Conservation (phyloP, 2,113 vertebrate species). For the Hirundichthys speculiger region DNA sequence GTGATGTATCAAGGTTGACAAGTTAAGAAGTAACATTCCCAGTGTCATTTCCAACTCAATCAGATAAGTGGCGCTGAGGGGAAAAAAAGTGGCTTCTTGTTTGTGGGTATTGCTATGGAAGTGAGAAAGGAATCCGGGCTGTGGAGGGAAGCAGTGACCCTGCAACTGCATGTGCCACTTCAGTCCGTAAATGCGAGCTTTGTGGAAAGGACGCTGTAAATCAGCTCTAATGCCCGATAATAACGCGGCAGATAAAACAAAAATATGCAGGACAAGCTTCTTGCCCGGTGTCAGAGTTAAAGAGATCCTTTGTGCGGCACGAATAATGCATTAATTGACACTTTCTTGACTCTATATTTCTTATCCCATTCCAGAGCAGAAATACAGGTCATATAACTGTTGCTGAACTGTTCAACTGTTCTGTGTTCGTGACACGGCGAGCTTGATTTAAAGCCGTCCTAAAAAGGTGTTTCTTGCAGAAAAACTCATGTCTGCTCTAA, state of each 20-base stretch:
- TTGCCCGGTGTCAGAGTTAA: constrained; percentile 53
- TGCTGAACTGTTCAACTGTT: constrained; percentile 40
- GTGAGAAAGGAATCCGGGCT: constrained; percentile 65
- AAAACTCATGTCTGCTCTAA: no score
- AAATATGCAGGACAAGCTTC: constrained; percentile 56
- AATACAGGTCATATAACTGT: constrained; percentile 52
- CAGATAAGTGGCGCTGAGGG: constrained; percentile 54
- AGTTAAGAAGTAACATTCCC: constrained; percentile 24
- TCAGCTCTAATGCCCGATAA: constrained; percentile 66
- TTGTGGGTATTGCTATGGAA: constrained; percentile 48
- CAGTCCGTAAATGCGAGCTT: constrained; percentile 71
- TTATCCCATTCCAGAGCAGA: constrained; percentile 47
- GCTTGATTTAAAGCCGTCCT: constrained; percentile 39
- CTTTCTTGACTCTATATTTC: constrained; percentile 42
- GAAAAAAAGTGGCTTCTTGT: constrained; percentile 52
- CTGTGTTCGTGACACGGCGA: constrained; percentile 32
- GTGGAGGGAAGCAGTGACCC: constrained; percentile 69
- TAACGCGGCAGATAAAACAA: constrained; percentile 64
- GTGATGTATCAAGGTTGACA: no score
- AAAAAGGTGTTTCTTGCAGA: constrained; percentile 11
- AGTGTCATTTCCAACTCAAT: constrained; percentile 48
- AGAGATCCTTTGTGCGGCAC: constrained; percentile 57
- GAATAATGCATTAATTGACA: constrained; percentile 49
- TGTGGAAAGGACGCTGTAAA: constrained; percentile 66
- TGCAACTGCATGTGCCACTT: constrained; percentile 68